Evolutionary conservation across 2,113 vertebrate species (phyloP).

Genomic region (Brachirus orientalis): DNA sequence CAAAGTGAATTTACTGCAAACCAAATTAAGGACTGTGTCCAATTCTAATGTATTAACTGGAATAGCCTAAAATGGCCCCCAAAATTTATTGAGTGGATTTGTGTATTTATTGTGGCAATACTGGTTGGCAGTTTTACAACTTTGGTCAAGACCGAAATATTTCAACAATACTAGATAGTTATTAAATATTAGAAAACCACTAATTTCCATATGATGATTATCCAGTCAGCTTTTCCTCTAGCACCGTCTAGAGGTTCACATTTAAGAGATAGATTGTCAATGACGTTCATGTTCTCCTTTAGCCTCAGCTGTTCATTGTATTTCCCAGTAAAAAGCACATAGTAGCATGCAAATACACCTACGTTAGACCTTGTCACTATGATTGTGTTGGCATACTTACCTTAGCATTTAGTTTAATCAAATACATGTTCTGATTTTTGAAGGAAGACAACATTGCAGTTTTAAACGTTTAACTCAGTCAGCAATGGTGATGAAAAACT

Average conservation of each 20-base stretch:
- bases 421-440: too few species aligned
- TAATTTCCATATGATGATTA: neutral
- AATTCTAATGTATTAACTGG: neutral
- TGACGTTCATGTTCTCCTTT: neutral
- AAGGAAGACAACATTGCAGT: too few species aligned
- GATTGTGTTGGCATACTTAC: too few species aligned
- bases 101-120: neutral
- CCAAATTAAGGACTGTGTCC: neutral
- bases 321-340: too few species aligned
- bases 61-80: neutral
- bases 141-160: neutral
- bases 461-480: too few species aligned
- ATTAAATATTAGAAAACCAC: neutral
- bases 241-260: neutral
- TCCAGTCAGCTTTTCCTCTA: neutral
- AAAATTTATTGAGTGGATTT: neutral
- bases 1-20: neutral
- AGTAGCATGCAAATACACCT: too few species aligned
- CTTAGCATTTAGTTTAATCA: too few species aligned
- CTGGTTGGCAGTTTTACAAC: neutral
- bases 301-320: too few species aligned
- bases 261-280: neutral
- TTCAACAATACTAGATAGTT: neutral
- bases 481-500: too few species aligned
- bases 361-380: too few species aligned